Percentiles rank a stretch among this genome's conserved stretches.
Conservation (phyloP, 2,888 invertebrate genomes). For the Cheilosia scutellata region DNA sequence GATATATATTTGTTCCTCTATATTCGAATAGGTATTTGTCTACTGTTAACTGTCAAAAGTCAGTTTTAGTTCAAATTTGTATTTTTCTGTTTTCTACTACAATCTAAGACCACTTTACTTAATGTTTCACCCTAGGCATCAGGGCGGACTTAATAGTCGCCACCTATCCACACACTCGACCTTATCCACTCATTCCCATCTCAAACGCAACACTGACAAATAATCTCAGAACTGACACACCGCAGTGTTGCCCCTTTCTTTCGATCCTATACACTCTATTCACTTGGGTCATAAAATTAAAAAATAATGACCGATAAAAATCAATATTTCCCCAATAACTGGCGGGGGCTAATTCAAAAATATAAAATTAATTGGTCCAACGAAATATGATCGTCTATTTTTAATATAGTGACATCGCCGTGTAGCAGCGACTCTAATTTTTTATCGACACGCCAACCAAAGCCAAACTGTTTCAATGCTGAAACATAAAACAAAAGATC, state of each 20-base stretch:
- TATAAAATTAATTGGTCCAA: conserved; percentile 62
- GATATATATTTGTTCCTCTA: too few species aligned
- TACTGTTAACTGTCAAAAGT: too few species aligned
- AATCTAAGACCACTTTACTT: too few species aligned
- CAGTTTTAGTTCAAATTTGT: too few species aligned
- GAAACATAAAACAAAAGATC: conserved; percentile 7
- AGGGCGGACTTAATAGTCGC: too few species aligned
- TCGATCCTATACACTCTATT: neutral
- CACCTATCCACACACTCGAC: neutral
- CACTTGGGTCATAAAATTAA: conserved; percentile 43
- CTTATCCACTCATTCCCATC: conserved; percentile 52
- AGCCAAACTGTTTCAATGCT: neutral
- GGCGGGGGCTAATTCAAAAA: conserved; percentile 1
- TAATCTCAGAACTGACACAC: conserved; percentile 23
- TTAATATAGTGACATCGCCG: conserved; percentile 25
- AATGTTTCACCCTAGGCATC: too few species aligned
- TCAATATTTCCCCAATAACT: conserved; percentile 1
- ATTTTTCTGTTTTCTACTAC: too few species aligned
- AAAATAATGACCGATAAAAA: conserved; percentile 51
- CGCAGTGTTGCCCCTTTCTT: conserved; percentile 2
- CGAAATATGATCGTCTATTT: conserved; percentile 52
- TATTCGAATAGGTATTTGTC: too few species aligned
- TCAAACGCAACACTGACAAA: conserved; percentile 28
- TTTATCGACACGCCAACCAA: conserved; percentile 35
- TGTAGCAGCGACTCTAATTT: conserved; percentile 39